A percentile compares a stretch with the other conserved stretches of the same genome.
Conservation (phyloP, 1,140 invertebrate genomes). For the Magallana angulata region DNA sequence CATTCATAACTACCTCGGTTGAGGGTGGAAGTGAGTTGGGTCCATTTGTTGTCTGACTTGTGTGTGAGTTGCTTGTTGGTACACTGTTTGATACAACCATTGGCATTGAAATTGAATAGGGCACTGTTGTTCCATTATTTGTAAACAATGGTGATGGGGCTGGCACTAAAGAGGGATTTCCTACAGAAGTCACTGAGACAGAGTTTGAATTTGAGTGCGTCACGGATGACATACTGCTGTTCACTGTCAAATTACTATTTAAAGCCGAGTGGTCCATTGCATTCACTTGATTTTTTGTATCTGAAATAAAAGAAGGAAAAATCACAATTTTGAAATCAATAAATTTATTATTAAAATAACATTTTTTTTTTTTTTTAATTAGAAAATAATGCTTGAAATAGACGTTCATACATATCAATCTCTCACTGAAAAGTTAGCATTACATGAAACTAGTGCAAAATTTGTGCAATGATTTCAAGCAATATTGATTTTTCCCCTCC, state of each 20-base stretch:
- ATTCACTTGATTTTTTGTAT: slow-evolving; percentile 75
- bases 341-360: too few species aligned
- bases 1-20: slow-evolving; percentile 74
- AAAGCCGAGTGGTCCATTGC: slow-evolving; percentile 71
- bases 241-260: slow-evolving; percentile 58
- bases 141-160: slow-evolving; percentile 70
- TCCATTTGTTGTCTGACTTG: slow-evolving; percentile 68
- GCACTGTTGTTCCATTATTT: slow-evolving; percentile 61
- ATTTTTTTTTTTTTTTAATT: too few species aligned
- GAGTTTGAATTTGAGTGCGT: slow-evolving; percentile 67
- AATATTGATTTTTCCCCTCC: too few species aligned
- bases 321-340: too few species aligned
- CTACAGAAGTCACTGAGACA: slow-evolving; percentile 74
- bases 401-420: too few species aligned
- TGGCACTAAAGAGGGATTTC: slow-evolving; percentile 72
- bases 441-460: too few species aligned
- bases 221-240: slow-evolving; percentile 60
- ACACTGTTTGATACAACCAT: slow-evolving; percentile 56
- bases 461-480: too few species aligned
- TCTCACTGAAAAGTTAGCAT: too few species aligned
- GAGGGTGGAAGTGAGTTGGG: slow-evolving; percentile 59
- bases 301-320: slow-evolving; percentile 54
- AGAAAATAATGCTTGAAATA: too few species aligned
- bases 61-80: slow-evolving; percentile 57
- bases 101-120: slow-evolving; percentile 51